Conservation (phyloP, 2,888 invertebrate genomes). For the Athalia cordata region DNA sequence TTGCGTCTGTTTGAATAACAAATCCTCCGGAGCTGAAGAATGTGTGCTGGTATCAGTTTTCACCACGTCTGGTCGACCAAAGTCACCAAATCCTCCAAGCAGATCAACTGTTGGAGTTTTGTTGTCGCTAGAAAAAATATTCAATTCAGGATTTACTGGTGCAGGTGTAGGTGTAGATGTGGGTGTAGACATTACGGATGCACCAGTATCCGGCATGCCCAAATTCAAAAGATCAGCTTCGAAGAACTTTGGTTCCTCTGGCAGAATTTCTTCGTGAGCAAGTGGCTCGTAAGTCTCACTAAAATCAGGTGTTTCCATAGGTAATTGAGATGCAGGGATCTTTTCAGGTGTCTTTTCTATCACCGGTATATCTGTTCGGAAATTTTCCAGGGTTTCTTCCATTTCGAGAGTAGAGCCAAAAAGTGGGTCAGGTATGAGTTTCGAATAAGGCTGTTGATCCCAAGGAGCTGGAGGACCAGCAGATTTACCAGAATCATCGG, state of each 20-base stretch:
- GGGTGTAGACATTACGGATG: constrained; percentile 47
- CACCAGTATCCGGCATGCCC: constrained; percentile 58
- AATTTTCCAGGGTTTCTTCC: constrained; percentile 89
- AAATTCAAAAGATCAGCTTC: constrained; percentile 71
- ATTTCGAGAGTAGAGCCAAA: constrained; percentile 88
- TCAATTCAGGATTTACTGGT: constrained; percentile 58
- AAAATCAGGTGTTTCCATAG: constrained; percentile 74
- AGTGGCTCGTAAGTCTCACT: constrained; percentile 20
- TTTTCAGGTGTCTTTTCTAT: constrained; percentile 62
- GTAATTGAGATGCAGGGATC: constrained; percentile 59
- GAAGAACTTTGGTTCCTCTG: constrained; percentile 54
- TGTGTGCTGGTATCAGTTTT: constrained; percentile 47
- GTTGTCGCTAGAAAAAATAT: constrained; percentile 66
- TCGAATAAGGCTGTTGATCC: constrained; percentile 79
- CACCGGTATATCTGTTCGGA: constrained; percentile 67
- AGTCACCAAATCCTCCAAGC: constrained; percentile 66
- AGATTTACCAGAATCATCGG: constrained; percentile 80
- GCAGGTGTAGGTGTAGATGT: constrained; percentile 51
- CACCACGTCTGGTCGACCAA: constrained; percentile 56
- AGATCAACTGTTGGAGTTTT: constrained; percentile 63
- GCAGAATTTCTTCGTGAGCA: constrained; percentile 23
- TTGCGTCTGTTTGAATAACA: constrained; percentile 2
- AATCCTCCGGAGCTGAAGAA: constrained; percentile 34
- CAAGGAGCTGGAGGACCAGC: constrained; percentile 84
- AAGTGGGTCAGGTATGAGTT: constrained; percentile 77